Evolutionary conservation across 2,797 vertebrate species (phyloP), one percentile per base, ranked within the genome.

Genomic region (Caiman crocodilus): DNA sequence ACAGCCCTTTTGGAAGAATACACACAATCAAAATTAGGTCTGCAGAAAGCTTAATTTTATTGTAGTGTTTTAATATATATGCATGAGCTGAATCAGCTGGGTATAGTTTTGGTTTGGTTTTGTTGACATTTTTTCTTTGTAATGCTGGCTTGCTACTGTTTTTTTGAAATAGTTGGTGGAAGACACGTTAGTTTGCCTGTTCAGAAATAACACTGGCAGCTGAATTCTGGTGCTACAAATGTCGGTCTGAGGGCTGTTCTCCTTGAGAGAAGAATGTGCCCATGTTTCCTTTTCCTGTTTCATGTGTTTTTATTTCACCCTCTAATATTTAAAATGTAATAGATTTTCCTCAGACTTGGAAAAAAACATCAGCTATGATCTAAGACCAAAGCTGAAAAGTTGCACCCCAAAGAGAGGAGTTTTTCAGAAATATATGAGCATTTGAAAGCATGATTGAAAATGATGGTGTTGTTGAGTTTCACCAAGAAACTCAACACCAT

Each of bases 1-100:
- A 74, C 76, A 59, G 28, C 80, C 42, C 30, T 78, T 86, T 88
- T 84, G 84, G 85, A 95, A 88, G 79, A 93, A 86, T 65, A 60
- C 0, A 0, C 0, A 9, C 35, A 87, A 92, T 87, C 65, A 85
- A 88, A 89, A 90, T 89, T 65, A 83, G 77, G 61, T 92, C 90
- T 87, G 58, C 91, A 25, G 23, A 26, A 84, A 87, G 63, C 67
- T 84, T 90, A 78, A 84, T 81, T 60, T 92, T 92, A 59, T 9
- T 82, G 63, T 92, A 94, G 58, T 67, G 21, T 82, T 4, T 6
- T 87, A 85, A 95, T 92, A 95, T 28, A 92, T 92, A 94, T 93
- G 76, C 32, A 80, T 69, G 78, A 92, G 30, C 21, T 78, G 23
- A 90, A 81, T 64, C 82, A 89, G 79, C 84, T 91, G 61, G 59